Conservation (phyloP, 2,797 vertebrate genomes). For the Passerculus sandwichensis region DNA sequence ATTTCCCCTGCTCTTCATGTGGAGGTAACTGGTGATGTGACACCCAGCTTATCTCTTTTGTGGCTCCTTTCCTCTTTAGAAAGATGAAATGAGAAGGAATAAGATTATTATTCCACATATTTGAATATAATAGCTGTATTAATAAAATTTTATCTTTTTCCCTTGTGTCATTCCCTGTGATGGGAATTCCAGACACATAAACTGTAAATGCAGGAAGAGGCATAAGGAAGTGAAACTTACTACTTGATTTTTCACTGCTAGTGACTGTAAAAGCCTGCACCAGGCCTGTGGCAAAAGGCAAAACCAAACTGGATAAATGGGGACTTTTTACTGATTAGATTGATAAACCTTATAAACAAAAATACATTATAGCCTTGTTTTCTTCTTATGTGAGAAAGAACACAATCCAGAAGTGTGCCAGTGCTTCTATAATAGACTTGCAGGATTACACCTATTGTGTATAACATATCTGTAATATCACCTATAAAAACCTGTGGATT, state of each 20-base stretch:
- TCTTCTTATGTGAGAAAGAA: neutral
- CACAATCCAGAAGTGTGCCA: neutral
- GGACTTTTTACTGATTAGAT: neutral
- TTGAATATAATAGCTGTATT: conserved; percentile 12
- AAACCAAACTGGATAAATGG: neutral
- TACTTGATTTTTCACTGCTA: neutral
- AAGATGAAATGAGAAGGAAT: neutral
- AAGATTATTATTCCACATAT: neutral
- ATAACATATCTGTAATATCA: neutral
- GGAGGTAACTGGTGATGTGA: conserved; percentile 6
- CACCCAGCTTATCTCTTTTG: neutral
- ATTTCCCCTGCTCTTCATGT: neutral
- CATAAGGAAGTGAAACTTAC: neutral
- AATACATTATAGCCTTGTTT: neutral
- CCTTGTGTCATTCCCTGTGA: neutral
- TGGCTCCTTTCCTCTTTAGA: neutral
- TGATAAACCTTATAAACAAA: neutral
- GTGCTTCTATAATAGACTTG: neutral
- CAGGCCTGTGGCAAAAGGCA: neutral
- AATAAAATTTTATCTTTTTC: neutral
- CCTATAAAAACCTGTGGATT: neutral
- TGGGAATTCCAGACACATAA: neutral
- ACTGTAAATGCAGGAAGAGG: neutral
- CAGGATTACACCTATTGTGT: neutral
- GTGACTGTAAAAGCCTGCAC: neutral